phyloP scores from a whole-genome alignment of 2,797 vertebrate species.

The Pteropus rufus region DNA sequence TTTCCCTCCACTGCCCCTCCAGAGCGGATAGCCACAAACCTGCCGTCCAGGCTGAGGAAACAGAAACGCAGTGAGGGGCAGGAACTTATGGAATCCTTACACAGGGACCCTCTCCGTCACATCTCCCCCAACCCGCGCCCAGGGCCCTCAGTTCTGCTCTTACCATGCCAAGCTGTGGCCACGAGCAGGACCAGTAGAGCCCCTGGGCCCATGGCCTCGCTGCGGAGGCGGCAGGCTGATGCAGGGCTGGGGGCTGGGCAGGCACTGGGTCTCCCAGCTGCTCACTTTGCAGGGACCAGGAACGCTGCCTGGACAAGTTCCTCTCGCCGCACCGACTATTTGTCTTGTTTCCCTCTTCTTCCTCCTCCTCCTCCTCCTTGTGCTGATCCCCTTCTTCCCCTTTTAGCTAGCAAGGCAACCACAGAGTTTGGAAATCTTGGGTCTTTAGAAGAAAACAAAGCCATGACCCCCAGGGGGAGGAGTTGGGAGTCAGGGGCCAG shows the following conservation, averaged over 20 bases:
- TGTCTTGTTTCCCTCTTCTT: constrained; percentile 58
- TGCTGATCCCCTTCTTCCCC: constrained; percentile 68
- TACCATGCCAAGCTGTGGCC: constrained; percentile 75
- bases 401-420: constrained; percentile 70
- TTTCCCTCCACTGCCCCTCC: neutral
- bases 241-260: neutral
- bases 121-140: accelerated
- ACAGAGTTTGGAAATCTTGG: constrained; percentile 76
- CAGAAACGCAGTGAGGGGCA: accelerated
- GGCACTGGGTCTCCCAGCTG: neutral
- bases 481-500: neutral
- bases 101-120: neutral
- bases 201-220: constrained; percentile 70
- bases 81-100: neutral
- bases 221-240: neutral
- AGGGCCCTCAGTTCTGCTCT: constrained; percentile 18
- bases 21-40: neutral
- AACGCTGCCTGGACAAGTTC: neutral
- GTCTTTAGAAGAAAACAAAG: constrained; percentile 72
- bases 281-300: neutral
- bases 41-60: neutral
- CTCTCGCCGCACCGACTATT: constrained; percentile 13
- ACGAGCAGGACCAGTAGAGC: constrained; percentile 70
- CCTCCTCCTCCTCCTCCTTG: constrained; percentile 53
- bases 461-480: constrained; percentile 37